Evolutionary conservation across 1,140 invertebrate species (phyloP), one percentile per base, ranked within the genome.

Genomic region (Charaxes varanes): DNA sequence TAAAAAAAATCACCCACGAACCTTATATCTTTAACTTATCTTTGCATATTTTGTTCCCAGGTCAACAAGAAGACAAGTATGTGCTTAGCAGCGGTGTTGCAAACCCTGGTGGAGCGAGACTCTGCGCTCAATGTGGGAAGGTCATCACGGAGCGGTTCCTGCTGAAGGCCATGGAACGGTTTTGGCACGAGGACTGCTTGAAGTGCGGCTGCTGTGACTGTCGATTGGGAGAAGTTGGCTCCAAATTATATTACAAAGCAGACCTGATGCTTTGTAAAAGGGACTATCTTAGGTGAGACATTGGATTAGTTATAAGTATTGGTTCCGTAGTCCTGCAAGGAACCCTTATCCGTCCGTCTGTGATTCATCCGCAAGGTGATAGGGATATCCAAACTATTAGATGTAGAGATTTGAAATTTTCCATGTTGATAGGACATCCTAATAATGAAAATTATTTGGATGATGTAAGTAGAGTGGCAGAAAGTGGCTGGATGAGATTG

Each of bases 141-240:
- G 73, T 84, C 37, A 93, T 93, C 72, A 92, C 90, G 1, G 91
- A 93, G 65, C 80, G 92, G 55, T 93, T 90, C 67, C 85, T 93
- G 2, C 81, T 93, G 24, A 92, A 92, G 60, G 93, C 94, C 0
- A 81, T 96, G 61, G 94, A 97, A 63, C 87, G 95, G 71, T 94
- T 90, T 69, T 97, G 96, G 95, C 96, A 97, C 79, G 95, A 97
- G 66, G 95, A 97, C 72, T 97, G 96, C 64, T 86, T 97, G 16
- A 97, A 96, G 71, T 97, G 95, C 63, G 93, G 93, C 14, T 97
- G 94, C 76, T 97, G 95, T 73, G 93, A 97, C 72, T 97, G 95
- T 76, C 86, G 94, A 35, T 87, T 97, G 0, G 95, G 94, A 0
- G 95, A 97, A 84, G 94, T 97, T 2, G 95, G 95, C 14, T 95